These are phyloP conservation scores for Rhingia campestris DNA, from an alignment of 2,888 invertebrate species.

Conservation along the genomic window DNA sequence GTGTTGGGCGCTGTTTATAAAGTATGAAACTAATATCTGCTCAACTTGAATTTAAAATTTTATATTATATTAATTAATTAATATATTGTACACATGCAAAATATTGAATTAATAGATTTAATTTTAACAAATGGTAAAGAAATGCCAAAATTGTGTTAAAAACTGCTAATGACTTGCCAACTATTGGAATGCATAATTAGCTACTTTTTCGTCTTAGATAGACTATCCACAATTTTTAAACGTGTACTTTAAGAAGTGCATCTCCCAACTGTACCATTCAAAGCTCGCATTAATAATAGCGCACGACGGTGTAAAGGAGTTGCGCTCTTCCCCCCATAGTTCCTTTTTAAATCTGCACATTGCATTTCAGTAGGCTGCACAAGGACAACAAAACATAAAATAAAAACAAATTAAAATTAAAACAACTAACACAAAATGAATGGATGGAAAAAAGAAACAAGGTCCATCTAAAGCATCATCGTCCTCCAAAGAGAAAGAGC, in stretches of 20 bases:
- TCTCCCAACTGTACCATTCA: conserved; percentile 22
- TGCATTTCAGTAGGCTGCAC: conserved; percentile 44
- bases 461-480: conserved; percentile 54
- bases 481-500: conserved; percentile 54
- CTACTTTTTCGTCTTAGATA: too few species aligned
- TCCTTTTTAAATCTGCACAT: conserved; percentile 41
- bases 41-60: too few species aligned
- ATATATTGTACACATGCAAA: too few species aligned
- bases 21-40: too few species aligned
- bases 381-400: conserved; percentile 50
- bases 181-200: too few species aligned
- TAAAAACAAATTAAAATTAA: conserved; percentile 69
- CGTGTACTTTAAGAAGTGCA: conserved; percentile 29
- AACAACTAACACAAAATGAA: conserved; percentile 61
- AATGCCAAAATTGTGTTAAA: too few species aligned
- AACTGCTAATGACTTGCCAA: too few species aligned
- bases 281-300: conserved; percentile 31
- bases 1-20: too few species aligned
- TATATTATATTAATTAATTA: too few species aligned
- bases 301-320: conserved; percentile 33
- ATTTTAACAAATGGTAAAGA: too few species aligned
- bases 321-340: conserved; percentile 9
- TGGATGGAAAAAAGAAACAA: conserved; percentile 53
- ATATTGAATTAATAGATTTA: too few species aligned
- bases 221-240: neutral